phyloP scores from a whole-genome alignment of 2,113 vertebrate species.

The Eulemur macaco region DNA sequence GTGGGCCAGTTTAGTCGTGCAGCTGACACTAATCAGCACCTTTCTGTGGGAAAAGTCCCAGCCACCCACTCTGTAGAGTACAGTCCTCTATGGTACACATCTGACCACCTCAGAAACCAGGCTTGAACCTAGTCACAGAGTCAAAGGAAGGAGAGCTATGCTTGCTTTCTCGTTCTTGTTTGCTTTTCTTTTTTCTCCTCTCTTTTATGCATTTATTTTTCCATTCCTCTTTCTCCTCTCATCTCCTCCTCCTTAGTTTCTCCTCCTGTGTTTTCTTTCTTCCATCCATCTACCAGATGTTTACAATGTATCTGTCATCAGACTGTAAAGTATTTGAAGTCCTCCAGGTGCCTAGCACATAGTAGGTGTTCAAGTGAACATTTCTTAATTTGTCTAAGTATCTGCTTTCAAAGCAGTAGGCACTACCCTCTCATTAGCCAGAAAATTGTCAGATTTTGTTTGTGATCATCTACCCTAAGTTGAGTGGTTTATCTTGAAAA shows the following conservation, averaged over 20 bases:
- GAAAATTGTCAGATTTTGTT: background rate
- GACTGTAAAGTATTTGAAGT: background rate
- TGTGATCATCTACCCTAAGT: background rate
- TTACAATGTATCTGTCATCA: background rate
- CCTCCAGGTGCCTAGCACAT: background rate
- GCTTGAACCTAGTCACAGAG: background rate
- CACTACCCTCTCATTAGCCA: background rate
- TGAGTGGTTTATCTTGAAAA: background rate
- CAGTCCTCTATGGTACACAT: background rate
- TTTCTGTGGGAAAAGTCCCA: background rate
- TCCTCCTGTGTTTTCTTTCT: background rate
- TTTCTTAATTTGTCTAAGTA: background rate
- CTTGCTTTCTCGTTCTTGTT: background rate
- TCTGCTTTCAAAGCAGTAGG: background rate
- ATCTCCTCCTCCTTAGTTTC: background rate
- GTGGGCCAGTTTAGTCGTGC: background rate
- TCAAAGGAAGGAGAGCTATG: background rate
- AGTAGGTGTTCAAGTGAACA: background rate
- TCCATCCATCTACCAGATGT: background rate
- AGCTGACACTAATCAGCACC: background rate
- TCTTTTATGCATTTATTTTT: background rate
- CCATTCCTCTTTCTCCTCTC: background rate
- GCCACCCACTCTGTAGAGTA: accelerated
- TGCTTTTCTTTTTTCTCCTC: background rate
- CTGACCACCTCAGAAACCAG: background rate